These are phyloP conservation scores for Halichoerus grypus DNA, from an alignment of 2,113 vertebrate genomes.

Conservation along the genomic window DNA sequence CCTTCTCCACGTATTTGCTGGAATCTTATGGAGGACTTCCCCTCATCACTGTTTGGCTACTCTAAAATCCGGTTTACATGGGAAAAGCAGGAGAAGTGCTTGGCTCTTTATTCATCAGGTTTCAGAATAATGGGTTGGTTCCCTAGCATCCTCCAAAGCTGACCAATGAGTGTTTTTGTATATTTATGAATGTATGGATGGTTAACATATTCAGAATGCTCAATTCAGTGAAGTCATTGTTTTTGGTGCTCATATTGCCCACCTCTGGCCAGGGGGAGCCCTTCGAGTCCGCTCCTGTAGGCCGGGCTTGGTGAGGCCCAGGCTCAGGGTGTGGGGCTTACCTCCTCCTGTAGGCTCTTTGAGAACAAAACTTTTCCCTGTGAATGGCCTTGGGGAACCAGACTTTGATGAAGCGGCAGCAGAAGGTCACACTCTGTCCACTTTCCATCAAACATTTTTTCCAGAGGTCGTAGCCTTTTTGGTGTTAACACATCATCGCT, in stretches of 20 bases:
- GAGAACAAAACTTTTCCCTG: background rate
- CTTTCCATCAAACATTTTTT: background rate
- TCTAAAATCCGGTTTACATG: background rate
- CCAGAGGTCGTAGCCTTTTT: background rate
- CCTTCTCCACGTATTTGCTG: background rate
- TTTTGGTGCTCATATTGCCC: background rate
- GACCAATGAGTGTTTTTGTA: background rate
- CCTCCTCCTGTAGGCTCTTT: background rate
- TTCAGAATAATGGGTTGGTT: background rate
- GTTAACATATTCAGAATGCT: background rate
- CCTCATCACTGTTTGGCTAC: background rate
- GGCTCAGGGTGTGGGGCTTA: background rate
- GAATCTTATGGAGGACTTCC: background rate
- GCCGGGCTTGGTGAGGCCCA: background rate
- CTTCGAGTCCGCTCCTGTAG: background rate
- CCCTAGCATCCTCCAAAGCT: background rate
- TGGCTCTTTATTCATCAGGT: background rate
- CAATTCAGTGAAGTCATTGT: background rate
- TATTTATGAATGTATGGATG: background rate
- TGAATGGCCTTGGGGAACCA: background rate
- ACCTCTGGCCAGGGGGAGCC: background rate
- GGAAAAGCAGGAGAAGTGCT: background rate
- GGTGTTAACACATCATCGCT: background rate
- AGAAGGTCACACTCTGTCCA: background rate
- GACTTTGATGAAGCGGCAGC: background rate